phyloP scores from a whole-genome alignment of 1,140 invertebrate genomes.

The Megathymus violae region DNA sequence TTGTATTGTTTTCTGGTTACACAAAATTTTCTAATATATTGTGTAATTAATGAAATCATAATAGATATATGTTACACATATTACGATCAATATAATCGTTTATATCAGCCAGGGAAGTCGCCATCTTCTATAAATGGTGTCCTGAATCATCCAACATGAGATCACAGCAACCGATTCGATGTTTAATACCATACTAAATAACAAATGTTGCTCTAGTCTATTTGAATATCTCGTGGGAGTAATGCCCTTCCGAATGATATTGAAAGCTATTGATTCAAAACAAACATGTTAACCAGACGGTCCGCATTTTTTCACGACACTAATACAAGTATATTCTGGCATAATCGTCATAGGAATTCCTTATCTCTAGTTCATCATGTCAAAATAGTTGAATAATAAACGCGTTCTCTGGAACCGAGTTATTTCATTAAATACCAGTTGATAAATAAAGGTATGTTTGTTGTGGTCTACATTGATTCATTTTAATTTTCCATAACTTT shows the following conservation, averaged over 20 bases:
- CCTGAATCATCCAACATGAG: slow-evolving; percentile 63
- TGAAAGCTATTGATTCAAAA: slow-evolving; percentile 13
- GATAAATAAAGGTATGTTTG: no score
- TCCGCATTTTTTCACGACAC: background rate
- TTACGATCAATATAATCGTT: no score
- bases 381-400: background rate
- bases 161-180: slow-evolving; percentile 49
- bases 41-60: no score
- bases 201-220: slow-evolving; percentile 16
- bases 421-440: no score
- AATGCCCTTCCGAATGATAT: slow-evolving; percentile 17
- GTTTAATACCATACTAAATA: slow-evolving; percentile 14
- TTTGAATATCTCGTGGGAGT: slow-evolving; percentile 29
- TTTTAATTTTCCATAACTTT: no score
- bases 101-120: background rate
- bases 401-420: no score
- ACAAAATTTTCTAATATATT: no score
- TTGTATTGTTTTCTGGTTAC: no score
- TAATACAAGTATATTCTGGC: background rate
- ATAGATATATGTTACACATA: no score
- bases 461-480: no score
- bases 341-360: background rate
- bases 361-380: background rate
- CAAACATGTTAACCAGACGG: background rate
- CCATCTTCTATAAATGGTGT: slow-evolving; percentile 45